Conservation (phyloP, 2,797 vertebrate species). For the Chelonia mydas region DNA sequence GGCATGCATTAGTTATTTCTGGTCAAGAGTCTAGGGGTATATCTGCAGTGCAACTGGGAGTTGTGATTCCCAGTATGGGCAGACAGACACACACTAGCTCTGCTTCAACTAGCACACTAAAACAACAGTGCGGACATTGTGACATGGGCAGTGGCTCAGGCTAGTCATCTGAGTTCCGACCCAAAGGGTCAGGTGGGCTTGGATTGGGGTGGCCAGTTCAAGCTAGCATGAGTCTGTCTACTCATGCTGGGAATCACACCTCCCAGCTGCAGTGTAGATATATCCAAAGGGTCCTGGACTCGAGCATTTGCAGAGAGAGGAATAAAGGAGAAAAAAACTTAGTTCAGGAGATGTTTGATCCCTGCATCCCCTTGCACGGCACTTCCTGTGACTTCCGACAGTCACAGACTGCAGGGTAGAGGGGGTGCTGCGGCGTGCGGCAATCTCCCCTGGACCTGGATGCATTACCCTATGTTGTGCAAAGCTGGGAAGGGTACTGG, state of each 20-base stretch:
- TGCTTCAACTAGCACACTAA: neutral
- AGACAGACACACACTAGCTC: neutral
- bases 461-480: neutral
- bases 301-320: conserved; percentile 39
- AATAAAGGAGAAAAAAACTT: neutral
- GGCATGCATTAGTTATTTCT: neutral
- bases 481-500: accelerated
- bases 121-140: neutral
- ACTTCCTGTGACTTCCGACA: conserved; percentile 22
- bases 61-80: neutral
- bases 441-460: neutral
- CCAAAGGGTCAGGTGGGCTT: neutral
- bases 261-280: neutral
- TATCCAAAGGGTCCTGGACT: neutral
- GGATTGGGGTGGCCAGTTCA: neutral
- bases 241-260: neutral
- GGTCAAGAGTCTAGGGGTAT: neutral
- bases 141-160: neutral
- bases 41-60: neutral
- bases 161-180: neutral
- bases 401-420: neutral
- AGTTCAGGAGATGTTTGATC: conserved; percentile 32
- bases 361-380: neutral
- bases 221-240: neutral
- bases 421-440: neutral